Evolutionary conservation across 2,113 vertebrate genomes (phyloP).

Genomic region (Syngnathus floridae): DNA sequence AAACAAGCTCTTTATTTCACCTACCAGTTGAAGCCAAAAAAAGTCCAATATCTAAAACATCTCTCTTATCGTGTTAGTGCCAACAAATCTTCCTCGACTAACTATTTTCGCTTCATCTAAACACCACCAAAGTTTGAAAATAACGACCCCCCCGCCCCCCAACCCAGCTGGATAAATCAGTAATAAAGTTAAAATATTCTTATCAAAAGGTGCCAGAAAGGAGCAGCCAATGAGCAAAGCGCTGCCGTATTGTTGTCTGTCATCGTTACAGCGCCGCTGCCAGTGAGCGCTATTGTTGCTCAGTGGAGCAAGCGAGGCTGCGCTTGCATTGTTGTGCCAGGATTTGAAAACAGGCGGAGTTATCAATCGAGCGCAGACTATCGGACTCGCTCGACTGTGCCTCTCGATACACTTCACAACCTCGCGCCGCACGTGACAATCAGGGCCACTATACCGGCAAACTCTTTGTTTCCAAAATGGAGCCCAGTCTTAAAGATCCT

Average conservation of each 20-base stretch:
- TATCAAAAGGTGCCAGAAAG: conserved; percentile 61
- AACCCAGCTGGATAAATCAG: conserved; percentile 16
- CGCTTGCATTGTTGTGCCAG: conserved; percentile 66
- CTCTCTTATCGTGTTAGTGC: too few species aligned
- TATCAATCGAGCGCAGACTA: conserved; percentile 76
- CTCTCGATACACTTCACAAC: conserved; percentile 68
- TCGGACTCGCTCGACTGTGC: conserved; percentile 66
- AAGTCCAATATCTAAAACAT: background rate
- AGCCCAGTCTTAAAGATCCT: conserved; percentile 41
- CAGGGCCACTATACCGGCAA: conserved; percentile 49
- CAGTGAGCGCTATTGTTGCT: conserved; percentile 72
- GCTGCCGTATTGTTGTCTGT: conserved; percentile 64
- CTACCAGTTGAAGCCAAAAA: background rate
- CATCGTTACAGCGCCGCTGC: conserved; percentile 60
- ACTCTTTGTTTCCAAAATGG: conserved; percentile 51
- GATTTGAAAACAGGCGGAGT: conserved; percentile 72
- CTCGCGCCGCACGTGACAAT: conserved; percentile 46
- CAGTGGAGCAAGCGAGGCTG: conserved; percentile 69
- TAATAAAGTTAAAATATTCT: conserved; percentile 44
- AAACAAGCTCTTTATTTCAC: too few species aligned
- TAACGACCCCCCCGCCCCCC: background rate
- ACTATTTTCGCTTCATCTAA: conserved; percentile 1
- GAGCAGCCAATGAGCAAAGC: conserved; percentile 38
- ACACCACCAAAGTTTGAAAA: conserved; percentile 11
- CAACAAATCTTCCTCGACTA: background rate